These are phyloP conservation scores for Octodon degus DNA, from an alignment of 2,113 vertebrate genomes.

Conservation along the genomic window DNA sequence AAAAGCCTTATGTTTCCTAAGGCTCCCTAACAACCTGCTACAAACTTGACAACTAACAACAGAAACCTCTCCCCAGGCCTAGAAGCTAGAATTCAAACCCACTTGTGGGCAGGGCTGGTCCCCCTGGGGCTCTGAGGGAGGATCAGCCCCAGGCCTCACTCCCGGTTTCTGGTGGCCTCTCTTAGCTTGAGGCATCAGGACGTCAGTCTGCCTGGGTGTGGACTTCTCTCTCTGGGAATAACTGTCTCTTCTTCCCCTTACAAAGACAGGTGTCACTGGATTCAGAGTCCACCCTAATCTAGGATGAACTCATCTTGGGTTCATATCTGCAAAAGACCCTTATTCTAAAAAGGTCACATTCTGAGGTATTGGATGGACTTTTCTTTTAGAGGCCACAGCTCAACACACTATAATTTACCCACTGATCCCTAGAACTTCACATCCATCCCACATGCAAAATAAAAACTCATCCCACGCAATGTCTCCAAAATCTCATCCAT, in stretches of 20 bases:
- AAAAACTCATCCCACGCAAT: not conserved
- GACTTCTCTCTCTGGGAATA: not conserved
- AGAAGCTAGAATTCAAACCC: not conserved
- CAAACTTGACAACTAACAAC: not conserved
- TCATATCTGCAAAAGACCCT: not conserved
- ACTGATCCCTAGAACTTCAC: not conserved
- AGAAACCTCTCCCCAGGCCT: not conserved
- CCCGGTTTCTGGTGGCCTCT: not conserved
- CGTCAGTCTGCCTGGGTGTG: not conserved
- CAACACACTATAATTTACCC: no score
- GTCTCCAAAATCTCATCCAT: not conserved
- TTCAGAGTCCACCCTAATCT: no score
- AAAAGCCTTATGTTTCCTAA: not conserved
- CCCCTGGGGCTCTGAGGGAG: not conserved
- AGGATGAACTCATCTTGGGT: not conserved
- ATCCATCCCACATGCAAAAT: not conserved
- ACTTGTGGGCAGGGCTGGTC: not conserved
- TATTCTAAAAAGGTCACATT: not conserved
- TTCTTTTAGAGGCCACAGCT: not conserved
- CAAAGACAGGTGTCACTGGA: rapidly evolving
- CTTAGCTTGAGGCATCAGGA: not conserved
- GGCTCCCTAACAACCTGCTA: not conserved
- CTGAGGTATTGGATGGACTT: not conserved
- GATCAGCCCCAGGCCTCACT: not conserved
- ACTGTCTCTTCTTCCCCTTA: not conserved